phyloP scores from a whole-genome alignment of 1,140 invertebrate species.

The Drosophila ogumai region DNA sequence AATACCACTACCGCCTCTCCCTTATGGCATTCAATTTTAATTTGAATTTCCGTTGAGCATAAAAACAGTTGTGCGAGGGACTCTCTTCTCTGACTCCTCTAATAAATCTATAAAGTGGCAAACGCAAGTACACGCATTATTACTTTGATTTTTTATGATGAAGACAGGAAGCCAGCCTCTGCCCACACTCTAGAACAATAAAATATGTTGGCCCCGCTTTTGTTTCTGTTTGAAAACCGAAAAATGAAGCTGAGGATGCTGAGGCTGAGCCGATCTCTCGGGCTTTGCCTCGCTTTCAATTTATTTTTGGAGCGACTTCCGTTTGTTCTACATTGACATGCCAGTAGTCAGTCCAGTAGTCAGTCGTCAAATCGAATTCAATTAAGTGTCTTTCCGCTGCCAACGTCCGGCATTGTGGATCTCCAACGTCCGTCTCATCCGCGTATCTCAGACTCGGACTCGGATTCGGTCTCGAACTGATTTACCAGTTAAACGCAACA shows the following conservation, averaged over 20 bases:
- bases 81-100: constrained; percentile 5
- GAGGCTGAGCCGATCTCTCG: constrained; percentile 33
- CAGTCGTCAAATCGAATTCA: constrained; percentile 78
- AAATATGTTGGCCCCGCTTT: constrained; percentile 55
- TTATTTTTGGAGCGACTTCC: constrained; percentile 76
- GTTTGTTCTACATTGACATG: constrained; percentile 81
- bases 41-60: constrained; percentile 80
- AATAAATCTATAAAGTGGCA: constrained; percentile 83
- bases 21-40: constrained; percentile 68
- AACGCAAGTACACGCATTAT: constrained; percentile 83
- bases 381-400: constrained; percentile 78
- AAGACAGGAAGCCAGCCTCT: constrained; percentile 69
- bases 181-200: constrained; percentile 51
- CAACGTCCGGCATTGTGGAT: constrained; percentile 61
- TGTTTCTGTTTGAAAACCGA: constrained; percentile 1
- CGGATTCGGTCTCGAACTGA: constrained; percentile 52
- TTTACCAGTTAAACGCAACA: constrained; percentile 83
- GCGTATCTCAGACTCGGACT: constrained; percentile 10
- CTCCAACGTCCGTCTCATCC: constrained; percentile 7
- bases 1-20: background rate
- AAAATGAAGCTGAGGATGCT: background rate
- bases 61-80: constrained; percentile 41
- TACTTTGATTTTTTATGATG: constrained; percentile 83
- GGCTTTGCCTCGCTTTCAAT: constrained; percentile 66
- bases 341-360: constrained; percentile 10